These are phyloP conservation scores for Antheraea mylitta DNA, from an alignment of 1,140 invertebrate species.

Conservation along the genomic window DNA sequence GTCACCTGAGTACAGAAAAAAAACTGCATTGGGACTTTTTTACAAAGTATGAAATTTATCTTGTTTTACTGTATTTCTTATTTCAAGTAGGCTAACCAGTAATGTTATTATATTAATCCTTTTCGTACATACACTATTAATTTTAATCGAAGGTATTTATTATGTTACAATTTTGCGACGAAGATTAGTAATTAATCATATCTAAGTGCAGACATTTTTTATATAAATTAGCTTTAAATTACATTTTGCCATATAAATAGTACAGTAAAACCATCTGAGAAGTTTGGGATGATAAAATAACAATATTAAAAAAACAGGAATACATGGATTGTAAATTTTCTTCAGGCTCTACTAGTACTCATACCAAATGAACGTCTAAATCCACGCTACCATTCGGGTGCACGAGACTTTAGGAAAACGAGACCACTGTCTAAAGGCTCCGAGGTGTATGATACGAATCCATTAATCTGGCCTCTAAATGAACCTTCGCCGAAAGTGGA, in stretches of 20 bases:
- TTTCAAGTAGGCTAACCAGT: neutral
- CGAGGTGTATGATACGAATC: slow-evolving; percentile 83
- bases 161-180: no score
- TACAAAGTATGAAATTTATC: slow-evolving; percentile 81
- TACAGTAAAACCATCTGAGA: no score
- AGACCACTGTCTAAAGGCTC: slow-evolving; percentile 81
- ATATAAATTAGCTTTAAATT: no score
- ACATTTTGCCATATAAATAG: no score
- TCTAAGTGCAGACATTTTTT: no score
- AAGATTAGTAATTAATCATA: no score
- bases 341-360: slow-evolving; percentile 40
- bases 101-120: no score
- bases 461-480: slow-evolving; percentile 82
- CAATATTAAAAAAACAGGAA: no score
- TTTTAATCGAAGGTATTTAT: no score
- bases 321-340: slow-evolving; percentile 3
- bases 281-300: no score
- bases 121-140: no score
- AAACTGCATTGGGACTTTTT: slow-evolving; percentile 82
- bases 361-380: slow-evolving; percentile 32
- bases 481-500: slow-evolving; percentile 83
- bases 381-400: slow-evolving; percentile 41
- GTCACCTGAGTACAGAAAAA: slow-evolving; percentile 82
- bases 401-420: slow-evolving; percentile 65
- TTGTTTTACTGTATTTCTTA: neutral